phyloP scores from a whole-genome alignment of 2,888 invertebrate species.

The Esperia sulphurella region DNA sequence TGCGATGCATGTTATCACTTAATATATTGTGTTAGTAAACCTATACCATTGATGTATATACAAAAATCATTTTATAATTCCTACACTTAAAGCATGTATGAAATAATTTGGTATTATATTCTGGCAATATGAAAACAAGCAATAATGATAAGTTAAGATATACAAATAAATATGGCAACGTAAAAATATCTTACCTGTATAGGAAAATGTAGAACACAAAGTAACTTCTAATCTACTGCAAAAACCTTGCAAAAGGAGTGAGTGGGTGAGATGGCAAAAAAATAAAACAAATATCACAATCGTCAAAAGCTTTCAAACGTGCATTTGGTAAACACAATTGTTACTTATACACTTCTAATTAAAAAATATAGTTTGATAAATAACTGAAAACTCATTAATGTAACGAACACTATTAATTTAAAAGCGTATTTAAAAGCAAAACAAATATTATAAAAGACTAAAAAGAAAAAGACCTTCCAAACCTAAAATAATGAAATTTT shows the following conservation, averaged over 20 bases:
- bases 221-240: conserved; percentile 39
- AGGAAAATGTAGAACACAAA: conserved; percentile 41
- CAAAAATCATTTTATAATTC: not conserved
- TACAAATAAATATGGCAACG: not conserved
- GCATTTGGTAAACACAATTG: conserved; percentile 36
- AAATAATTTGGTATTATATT: conserved; percentile 11
- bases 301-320: conserved; percentile 80
- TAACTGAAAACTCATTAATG: no score
- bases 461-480: no score
- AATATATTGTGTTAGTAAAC: no score
- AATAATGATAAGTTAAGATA: conserved; percentile 4
- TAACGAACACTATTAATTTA: no score
- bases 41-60: no score
- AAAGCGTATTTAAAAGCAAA: no score
- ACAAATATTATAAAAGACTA: no score
- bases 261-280: conserved; percentile 39
- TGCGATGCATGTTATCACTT: no score
- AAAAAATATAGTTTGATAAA: not conserved
- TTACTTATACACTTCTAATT: not conserved
- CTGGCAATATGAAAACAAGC: conserved; percentile 4
- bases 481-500: no score
- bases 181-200: conserved; percentile 53
- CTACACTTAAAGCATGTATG: conserved; percentile 16
- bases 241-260: conserved; percentile 48
- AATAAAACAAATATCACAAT: conserved; percentile 78